Conservation (phyloP, 2,888 invertebrate species). For the Lepidochrysops patricia region DNA sequence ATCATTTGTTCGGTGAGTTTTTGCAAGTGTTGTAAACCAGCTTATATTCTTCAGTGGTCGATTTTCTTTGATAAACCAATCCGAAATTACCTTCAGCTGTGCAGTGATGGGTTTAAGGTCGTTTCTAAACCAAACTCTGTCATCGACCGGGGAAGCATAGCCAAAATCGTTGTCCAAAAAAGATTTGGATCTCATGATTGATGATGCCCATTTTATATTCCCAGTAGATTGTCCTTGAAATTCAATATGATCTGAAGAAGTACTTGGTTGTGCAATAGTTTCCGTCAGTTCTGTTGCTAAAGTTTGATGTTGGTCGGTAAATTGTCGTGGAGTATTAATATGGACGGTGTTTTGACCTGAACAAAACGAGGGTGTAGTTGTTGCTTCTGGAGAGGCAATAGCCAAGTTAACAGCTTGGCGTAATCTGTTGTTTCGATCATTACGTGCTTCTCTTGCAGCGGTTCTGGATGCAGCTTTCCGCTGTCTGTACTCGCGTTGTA, state of each 20-base stretch:
- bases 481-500: constrained; percentile 34
- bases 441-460: constrained; percentile 27
- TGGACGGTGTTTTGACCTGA: constrained; percentile 24
- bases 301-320: constrained; percentile 14
- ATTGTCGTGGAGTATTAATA: constrained; percentile 23
- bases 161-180: constrained; percentile 38
- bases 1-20: constrained; percentile 30
- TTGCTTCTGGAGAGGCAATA: constrained; percentile 24
- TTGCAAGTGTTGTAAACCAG: constrained; percentile 32
- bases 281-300: constrained; percentile 17
- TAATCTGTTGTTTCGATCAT: constrained; percentile 28
- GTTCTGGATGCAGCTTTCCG: constrained; percentile 32
- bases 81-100: constrained; percentile 34
- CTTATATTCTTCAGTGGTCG: constrained; percentile 27
- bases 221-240: constrained; percentile 27
- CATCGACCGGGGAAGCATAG: constrained; percentile 36
- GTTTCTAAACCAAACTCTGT: constrained; percentile 39
- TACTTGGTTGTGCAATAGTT: constrained; percentile 10
- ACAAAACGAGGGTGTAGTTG: constrained; percentile 27
- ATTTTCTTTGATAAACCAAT: constrained; percentile 27
- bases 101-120: constrained; percentile 39
- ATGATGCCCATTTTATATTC: constrained; percentile 32
- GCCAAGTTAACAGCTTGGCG: constrained; percentile 31
- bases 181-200: constrained; percentile 30
- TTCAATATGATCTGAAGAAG: constrained; percentile 17